Base-by-base conservation (phyloP, 2,888 invertebrate species). In the Spodoptera littoralis region DNA sequence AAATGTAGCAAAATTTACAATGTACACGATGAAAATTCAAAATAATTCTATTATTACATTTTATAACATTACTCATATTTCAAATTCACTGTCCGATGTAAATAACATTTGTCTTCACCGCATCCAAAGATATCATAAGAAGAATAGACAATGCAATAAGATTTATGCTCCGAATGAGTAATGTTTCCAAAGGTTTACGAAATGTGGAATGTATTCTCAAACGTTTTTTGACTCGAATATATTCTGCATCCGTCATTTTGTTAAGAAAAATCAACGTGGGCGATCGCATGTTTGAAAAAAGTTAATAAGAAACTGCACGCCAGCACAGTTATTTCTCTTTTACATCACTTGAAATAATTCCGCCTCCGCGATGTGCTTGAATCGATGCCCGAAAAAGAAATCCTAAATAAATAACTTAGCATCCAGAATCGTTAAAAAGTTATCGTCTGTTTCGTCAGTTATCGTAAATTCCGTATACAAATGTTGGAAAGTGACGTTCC, bases 381-480 rank as follows among this genome's bases (percentile, higher is more conserved):
- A 56, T 54, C 57, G 56, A 54, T 60, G 50, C 36, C 75, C 59
- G 54, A 70, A 65, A 60, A 53, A 64, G 62, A 63, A 56, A 68
- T 67, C 60, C 68, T 73, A 73, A 73, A 63, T 72, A 76, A 76
- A 74, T 56, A 70, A 65, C 45, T 76, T 46, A 60, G 30, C 53
- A 60, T 68, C 57, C 41, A 52, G 41, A 65, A 69, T 73, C 58
- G 53, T 60, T 60, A 60, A 59, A 60, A 50, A 68, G 47, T 62
- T 58, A 57, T 42, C 51, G 46, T 48, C 60, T 64, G 60, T 65
- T 54, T 49, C 65, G 18, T 65, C 27, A 49, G 68, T 54, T 65
- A 59, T 59, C 70, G 74, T 70, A 69, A 76, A 75, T 73, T 60
- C 52, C 18, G 41, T 59, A 45, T 62, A 59, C 56, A 64, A 36